These are phyloP conservation scores for Cervus canadensis DNA, from an alignment of 2,113 vertebrate species.

Conservation along the genomic window DNA sequence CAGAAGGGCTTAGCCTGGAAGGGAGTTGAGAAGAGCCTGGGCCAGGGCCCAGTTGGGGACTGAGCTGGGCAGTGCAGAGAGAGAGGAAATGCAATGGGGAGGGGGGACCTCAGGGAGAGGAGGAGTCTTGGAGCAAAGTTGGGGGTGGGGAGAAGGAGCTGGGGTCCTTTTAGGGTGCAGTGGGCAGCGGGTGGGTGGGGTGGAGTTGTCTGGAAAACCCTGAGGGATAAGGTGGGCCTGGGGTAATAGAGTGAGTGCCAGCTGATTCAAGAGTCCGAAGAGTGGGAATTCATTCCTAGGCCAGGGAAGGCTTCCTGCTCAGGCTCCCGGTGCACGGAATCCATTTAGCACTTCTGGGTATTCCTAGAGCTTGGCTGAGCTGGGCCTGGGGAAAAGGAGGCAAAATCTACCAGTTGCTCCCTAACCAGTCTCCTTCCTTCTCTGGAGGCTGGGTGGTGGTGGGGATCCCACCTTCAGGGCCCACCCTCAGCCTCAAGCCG, in stretches of 20 bases:
- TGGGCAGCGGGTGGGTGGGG: neutral
- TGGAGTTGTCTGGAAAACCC: neutral
- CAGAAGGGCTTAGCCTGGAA: neutral
- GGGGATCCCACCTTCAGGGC: neutral
- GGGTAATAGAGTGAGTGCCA: neutral
- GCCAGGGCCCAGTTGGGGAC: slow-evolving; percentile 24
- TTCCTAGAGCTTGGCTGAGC: slow-evolving; percentile 33
- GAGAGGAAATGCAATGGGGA: neutral
- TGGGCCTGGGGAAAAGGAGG: neutral
- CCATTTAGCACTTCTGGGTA: neutral
- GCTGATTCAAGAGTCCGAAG: neutral
- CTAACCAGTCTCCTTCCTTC: neutral
- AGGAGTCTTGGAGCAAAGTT: slow-evolving; percentile 24
- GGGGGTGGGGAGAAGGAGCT: neutral
- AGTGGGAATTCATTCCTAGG: neutral
- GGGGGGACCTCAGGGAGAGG: neutral
- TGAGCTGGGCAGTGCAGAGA: neutral
- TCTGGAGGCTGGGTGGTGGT: neutral
- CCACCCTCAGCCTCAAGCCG: neutral
- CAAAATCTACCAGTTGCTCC: neutral
- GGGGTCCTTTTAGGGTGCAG: neutral
- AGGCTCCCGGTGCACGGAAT: neutral
- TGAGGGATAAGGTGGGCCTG: neutral
- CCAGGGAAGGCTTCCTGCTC: neutral
- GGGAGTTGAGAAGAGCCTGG: neutral